Conservation (phyloP, 2,888 invertebrate species). For the Andrena flavipes region DNA sequence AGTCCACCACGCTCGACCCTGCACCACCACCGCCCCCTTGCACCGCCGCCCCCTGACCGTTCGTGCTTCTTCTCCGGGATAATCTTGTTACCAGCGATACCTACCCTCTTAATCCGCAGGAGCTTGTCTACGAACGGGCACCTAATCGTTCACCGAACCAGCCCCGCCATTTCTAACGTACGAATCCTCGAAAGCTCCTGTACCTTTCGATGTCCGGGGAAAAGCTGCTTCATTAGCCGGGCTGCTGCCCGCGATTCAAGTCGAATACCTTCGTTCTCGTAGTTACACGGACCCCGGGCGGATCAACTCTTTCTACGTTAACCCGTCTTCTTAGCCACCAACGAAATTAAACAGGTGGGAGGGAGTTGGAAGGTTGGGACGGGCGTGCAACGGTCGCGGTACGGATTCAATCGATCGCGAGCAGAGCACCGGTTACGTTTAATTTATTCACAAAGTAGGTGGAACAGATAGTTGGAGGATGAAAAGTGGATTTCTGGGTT, state of each 20-base stretch:
- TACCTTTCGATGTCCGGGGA: constrained; percentile 29
- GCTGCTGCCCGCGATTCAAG: background rate
- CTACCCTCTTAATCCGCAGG: constrained; percentile 77
- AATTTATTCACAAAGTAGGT: constrained; percentile 30
- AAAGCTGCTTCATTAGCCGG: constrained; percentile 34
- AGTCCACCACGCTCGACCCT: constrained; percentile 49
- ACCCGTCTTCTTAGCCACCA: background rate
- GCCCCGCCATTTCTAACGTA: constrained; percentile 27
- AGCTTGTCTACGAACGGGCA: constrained; percentile 72
- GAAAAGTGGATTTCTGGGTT: constrained; percentile 52
- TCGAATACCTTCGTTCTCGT: constrained; percentile 41
- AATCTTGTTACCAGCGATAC: constrained; percentile 82
- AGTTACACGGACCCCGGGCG: constrained; percentile 42
- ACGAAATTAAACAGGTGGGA: no score
- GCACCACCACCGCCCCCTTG: constrained; percentile 19
- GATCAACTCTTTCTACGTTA: constrained; percentile 10
- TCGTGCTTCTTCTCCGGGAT: constrained; percentile 70
- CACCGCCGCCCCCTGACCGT: constrained; percentile 16
- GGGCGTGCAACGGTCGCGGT: no score
- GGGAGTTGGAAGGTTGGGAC: no score
- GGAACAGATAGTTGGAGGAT: constrained; percentile 21
- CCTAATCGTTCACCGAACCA: constrained; percentile 75
- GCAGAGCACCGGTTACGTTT: background rate
- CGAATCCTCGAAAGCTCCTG: constrained; percentile 42
- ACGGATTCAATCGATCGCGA: constrained; percentile 21